Evolutionary conservation across 2,113 vertebrate species (phyloP), one percentile per base, ranked within the genome.

Genomic region (Eulacestoma nigropectus): DNA sequence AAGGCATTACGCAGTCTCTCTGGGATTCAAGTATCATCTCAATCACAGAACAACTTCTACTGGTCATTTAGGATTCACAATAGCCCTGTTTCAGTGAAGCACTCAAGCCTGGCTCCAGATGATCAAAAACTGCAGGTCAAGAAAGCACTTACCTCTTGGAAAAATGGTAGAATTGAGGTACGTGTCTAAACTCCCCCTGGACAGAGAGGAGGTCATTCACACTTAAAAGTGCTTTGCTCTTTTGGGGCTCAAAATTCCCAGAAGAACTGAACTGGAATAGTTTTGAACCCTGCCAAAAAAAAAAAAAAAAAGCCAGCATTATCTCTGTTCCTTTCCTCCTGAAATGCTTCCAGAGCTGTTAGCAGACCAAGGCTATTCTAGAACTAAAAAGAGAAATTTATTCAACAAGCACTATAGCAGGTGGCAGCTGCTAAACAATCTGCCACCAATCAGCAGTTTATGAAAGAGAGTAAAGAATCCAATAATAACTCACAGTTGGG

Each of bases 361-460:
- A 90, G 73, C 92, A 92, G 95, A 90, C 83, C 88, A 91, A 76
- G 73, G 83, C 96, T 95, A 89, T 92, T 95, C 90, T 90, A 89
- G 95, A 94, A 68, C 92, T 92, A 87, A 94, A 97, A 94, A 92
- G 86, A 92, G 83, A 96, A 96, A 96, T 95, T 92, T 95, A 96
- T 96, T 96, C 93, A 92, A 94, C 90, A 96, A 94, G 92, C 96
- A 97, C 62, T 96, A 92, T 81, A 97, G 95, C 96, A 97, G 93
- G 96, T 97, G 96, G 95, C 96, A 97, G 96, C 96, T 97, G 96
- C 92, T 95, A 96, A 95, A 97, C 96, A 97, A 96, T 97, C 96
- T 97, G 96, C 95, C 96, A 97, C 96, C 96, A 96, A 97, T 97
- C 96, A 97, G 96, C 96, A 97, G 90, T 96, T 97, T 96, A 96